phyloP scores from a whole-genome alignment of 2,113 vertebrate genomes.

The Mobula hypostoma region DNA sequence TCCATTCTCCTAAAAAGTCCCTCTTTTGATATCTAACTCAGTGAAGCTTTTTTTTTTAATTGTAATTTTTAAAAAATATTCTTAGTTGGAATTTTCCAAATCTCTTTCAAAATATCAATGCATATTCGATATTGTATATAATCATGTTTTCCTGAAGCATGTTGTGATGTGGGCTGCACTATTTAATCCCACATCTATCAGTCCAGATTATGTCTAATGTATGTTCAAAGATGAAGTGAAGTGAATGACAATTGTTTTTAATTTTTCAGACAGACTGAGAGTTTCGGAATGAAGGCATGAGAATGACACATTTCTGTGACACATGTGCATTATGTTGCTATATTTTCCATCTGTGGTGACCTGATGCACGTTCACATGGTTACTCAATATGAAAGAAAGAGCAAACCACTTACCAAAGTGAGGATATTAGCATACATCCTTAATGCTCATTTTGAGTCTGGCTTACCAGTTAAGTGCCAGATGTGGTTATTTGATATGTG shows the following conservation, averaged over 20 bases:
- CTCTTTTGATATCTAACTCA: neutral
- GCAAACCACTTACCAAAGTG: neutral
- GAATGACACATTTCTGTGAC: slow-evolving; percentile 8
- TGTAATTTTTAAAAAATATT: neutral
- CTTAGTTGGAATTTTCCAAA: neutral
- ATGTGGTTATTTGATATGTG: slow-evolving; percentile 26
- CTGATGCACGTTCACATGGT: slow-evolving; percentile 19
- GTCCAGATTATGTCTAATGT: neutral
- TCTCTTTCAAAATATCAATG: neutral
- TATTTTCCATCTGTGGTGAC: slow-evolving; percentile 14
- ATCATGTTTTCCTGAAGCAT: neutral
- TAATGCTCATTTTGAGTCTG: neutral
- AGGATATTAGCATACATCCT: neutral
- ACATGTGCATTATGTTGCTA: neutral
- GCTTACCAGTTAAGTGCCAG: neutral
- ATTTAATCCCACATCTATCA: neutral
- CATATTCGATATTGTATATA: neutral
- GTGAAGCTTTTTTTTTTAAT: neutral
- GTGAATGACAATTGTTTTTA: slow-evolving; percentile 12
- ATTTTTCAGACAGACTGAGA: slow-evolving; percentile 1
- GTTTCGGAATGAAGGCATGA: neutral
- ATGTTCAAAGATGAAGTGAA: slow-evolving; percentile 16
- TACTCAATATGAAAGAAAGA: slow-evolving; percentile 34
- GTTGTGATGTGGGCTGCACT: neutral
- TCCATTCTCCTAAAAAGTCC: neutral